Evolutionary conservation across 2,113 vertebrate species (phyloP).

Genomic region (Grus americana): DNA sequence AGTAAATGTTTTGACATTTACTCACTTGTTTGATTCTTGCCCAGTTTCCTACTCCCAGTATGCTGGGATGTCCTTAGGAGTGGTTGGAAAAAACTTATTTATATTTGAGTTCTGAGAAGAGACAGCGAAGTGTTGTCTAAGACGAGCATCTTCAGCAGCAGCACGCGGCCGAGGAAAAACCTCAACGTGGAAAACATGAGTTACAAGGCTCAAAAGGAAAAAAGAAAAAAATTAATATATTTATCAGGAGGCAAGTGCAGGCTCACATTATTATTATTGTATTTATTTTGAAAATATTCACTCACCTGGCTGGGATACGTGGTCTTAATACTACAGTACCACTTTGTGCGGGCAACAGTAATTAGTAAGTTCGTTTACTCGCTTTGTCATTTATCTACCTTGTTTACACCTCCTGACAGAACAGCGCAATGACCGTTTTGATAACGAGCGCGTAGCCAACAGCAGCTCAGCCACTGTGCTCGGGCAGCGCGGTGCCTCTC

Average conservation of each 20-base stretch:
- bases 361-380: not conserved
- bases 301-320: fast-evolving
- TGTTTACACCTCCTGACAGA: not conserved
- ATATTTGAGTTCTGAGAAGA: not conserved
- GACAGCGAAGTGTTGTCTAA: not conserved
- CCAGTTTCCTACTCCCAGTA: constrained; percentile 1
- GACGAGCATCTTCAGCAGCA: not conserved
- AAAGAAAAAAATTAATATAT: fast-evolving
- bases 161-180: not conserved
- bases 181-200: not conserved
- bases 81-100: not conserved
- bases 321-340: not conserved
- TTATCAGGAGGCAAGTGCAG: not conserved
- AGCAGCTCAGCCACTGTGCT: not conserved
- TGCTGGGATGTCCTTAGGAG: not conserved
- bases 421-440: fast-evolving
- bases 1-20: constrained; percentile 19
- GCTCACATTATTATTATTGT: fast-evolving
- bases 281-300: not conserved
- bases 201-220: not conserved
- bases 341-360: fast-evolving
- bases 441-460: fast-evolving
- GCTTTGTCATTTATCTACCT: not conserved
- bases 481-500: not conserved
- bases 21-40: constrained; percentile 13